Evolutionary conservation across 2,888 invertebrate genomes (phyloP).

Genomic region (Stenoptilia bipunctidactyla): DNA sequence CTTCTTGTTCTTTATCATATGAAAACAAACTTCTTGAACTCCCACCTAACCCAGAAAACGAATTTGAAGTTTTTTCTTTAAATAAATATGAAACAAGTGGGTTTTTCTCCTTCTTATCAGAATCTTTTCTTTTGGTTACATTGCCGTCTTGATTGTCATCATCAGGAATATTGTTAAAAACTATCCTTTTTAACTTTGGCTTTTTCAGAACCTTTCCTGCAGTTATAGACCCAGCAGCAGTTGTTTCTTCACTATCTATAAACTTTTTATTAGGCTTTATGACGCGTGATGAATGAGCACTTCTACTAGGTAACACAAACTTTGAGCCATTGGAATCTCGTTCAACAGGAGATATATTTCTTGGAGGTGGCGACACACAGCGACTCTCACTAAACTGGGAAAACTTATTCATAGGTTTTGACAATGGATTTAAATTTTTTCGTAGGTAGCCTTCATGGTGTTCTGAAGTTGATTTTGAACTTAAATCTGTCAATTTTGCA

Average conservation of each 20-base stretch:
- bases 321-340: conserved; percentile 51
- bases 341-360: conserved; percentile 47
- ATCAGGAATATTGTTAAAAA: conserved; percentile 51
- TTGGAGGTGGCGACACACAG: conserved; percentile 59
- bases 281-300: conserved; percentile 87
- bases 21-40: conserved; percentile 44
- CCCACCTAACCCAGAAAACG: conserved; percentile 43
- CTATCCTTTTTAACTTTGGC: conserved; percentile 57
- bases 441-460: conserved; percentile 59
- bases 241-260: conserved; percentile 75
- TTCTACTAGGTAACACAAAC: conserved; percentile 84
- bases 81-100: conserved; percentile 44
- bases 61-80: conserved; percentile 55
- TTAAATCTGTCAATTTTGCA: conserved; percentile 73
- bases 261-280: conserved; percentile 91
- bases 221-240: conserved; percentile 30
- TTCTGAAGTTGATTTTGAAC: conserved; percentile 68
- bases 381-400: conserved; percentile 55
- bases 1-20: conserved; percentile 51
- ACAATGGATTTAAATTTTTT: conserved; percentile 58
- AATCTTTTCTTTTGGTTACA: conserved; percentile 35
- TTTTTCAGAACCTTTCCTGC: conserved; percentile 61
- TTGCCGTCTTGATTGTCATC: conserved; percentile 43
- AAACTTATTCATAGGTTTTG: conserved; percentile 59
- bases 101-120: conserved; percentile 41